A percentile compares a stretch with the other conserved stretches of the same genome.
phyloP scores from a whole-genome alignment of 23 tunicate genomes.

The Halocynthia aurantium region DNA sequence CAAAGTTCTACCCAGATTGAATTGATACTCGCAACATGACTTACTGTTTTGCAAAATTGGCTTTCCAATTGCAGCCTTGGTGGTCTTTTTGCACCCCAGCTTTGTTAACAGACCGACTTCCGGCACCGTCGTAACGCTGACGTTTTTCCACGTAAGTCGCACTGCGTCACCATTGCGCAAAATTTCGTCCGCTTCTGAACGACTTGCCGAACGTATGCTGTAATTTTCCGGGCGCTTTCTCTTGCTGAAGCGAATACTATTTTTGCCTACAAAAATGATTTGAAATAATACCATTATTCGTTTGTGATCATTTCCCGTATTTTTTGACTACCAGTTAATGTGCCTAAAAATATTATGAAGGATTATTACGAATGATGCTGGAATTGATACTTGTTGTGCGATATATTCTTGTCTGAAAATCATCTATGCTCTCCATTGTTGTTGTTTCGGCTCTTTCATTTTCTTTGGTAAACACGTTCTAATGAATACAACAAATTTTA shows the following conservation, averaged over 20 bases:
- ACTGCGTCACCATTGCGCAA: conserved; percentile 10
- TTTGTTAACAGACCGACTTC: neutral
- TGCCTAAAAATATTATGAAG: no score
- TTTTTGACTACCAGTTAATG: no score
- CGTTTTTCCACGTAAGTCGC: conserved; percentile 20
- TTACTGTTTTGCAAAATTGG: conserved; percentile 14
- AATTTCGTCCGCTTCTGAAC: neutral
- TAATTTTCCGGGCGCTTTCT: neutral
- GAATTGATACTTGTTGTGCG: no score
- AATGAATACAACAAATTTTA: no score
- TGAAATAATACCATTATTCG: no score
- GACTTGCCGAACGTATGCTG: conserved; percentile 10
- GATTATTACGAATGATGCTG: no score
- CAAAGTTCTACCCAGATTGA: no score
- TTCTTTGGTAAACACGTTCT: no score
- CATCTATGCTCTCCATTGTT: no score
- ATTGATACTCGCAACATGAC: neutral
- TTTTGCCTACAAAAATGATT: neutral
- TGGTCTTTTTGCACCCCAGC: neutral
- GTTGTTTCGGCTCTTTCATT: no score
- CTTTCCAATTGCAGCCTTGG: neutral
- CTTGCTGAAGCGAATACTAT: conserved; percentile 10
- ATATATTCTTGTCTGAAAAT: no score
- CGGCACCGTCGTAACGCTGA: conserved; percentile 4
- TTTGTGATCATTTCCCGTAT: no score